phyloP scores from a whole-genome alignment of 1,140 invertebrate genomes.

The Bacillus rossius region DNA sequence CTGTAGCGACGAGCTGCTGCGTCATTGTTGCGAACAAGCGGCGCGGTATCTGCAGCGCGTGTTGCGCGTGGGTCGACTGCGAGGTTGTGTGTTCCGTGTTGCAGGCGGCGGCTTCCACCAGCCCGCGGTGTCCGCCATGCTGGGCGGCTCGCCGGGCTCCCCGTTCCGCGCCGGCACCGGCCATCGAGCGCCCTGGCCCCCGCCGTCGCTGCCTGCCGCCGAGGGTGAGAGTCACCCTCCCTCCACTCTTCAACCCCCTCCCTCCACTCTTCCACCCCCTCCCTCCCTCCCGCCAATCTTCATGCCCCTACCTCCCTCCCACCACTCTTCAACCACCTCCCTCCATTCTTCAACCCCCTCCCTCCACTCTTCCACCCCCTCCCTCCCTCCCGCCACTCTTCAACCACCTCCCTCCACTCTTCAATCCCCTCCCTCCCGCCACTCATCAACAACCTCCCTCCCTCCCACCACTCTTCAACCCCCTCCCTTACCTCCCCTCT shows the following conservation, averaged over 20 bases:
- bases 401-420: neutral
- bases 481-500: neutral
- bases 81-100: no score
- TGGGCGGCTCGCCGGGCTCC: slow-evolving; percentile 3
- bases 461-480: neutral
- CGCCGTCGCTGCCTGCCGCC: slow-evolving; percentile 8
- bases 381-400: neutral
- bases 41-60: no score
- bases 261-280: neutral
- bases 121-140: slow-evolving; percentile 10
- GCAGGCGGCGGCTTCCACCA: slow-evolving; percentile 13
- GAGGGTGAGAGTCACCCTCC: neutral
- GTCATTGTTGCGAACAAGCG: no score
- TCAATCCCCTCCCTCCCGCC: no score
- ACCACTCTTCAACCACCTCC: neutral
- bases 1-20: no score
- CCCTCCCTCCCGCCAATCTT: neutral
- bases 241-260: neutral
- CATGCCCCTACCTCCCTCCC: neutral
- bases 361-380: neutral
- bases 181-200: slow-evolving; percentile 11
- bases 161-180: slow-evolving; percentile 1
- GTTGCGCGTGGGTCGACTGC: no score
- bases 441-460: neutral
- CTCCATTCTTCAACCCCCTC: neutral